These are phyloP conservation scores for Oscheius myriophilus DNA, from an alignment of 2,888 invertebrate genomes.

Conservation along the genomic window DNA sequence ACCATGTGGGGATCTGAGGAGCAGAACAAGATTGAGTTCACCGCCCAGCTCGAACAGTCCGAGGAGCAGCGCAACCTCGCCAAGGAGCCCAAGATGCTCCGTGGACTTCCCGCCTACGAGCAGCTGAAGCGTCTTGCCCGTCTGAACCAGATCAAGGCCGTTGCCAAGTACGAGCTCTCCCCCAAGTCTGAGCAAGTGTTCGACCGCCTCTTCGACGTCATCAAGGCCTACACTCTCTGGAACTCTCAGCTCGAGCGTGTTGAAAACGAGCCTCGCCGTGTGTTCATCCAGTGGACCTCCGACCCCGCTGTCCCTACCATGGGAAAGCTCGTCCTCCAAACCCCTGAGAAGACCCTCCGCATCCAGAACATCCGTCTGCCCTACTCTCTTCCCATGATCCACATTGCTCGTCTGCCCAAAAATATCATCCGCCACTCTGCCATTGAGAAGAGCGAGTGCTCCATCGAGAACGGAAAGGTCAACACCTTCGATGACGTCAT, in stretches of 20 bases:
- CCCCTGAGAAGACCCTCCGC: constrained; percentile 46
- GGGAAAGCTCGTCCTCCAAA: constrained; percentile 62
- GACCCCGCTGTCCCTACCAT: constrained; percentile 60
- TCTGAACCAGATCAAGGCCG: constrained; percentile 49
- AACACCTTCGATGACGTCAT: constrained; percentile 67
- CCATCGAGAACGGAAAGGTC: constrained; percentile 48
- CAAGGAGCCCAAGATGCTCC: constrained; percentile 30
- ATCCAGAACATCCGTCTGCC: constrained; percentile 32
- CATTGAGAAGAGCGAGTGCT: constrained; percentile 38
- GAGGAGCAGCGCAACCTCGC: constrained; percentile 38
- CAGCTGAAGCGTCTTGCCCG: constrained; percentile 41
- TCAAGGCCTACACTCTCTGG: constrained; percentile 60
- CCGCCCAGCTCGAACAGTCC: constrained; percentile 44
- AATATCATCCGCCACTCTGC: constrained; percentile 28
- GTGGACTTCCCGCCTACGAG: constrained; percentile 42
- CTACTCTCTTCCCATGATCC: constrained; percentile 34
- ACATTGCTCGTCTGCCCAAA: constrained; percentile 26
- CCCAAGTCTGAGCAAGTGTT: constrained; percentile 40
- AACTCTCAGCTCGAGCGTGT: constrained; percentile 28
- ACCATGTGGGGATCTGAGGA: constrained; percentile 50
- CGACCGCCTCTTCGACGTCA: constrained; percentile 44
- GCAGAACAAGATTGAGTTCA: constrained; percentile 42
- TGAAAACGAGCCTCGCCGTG: constrained; percentile 41
- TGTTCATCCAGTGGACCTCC: constrained; percentile 50
- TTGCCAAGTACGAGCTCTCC: constrained; percentile 54